Base-by-base conservation (phyloP, 2,888 invertebrate species). In the Drosophila fungiperda region DNA sequence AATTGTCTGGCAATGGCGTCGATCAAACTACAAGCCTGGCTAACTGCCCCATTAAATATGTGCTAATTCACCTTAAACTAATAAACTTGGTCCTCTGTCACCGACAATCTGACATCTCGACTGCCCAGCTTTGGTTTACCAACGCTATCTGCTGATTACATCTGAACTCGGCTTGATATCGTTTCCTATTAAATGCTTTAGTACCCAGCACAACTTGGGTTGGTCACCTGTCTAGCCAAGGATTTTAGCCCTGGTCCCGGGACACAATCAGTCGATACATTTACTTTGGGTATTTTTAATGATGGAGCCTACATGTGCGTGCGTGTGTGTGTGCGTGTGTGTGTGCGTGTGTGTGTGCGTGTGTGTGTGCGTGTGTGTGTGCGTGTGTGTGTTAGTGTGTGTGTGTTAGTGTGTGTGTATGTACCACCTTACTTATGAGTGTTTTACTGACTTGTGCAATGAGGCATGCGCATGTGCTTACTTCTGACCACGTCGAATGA, bases 371-470 rank as follows among this genome's bases (percentile, higher is more conserved):
- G 42, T 42, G 38, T 38, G 40, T n/a, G 42, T 1, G 23, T 23
- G n/a, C n/a, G 23, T 23, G 26, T 26, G 26, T 26, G 26, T 26
- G 26, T 26, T n/a, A n/a, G n/a, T n/a, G n/a, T n/a, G n/a, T n/a
- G n/a, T n/a, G n/a, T n/a, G n/a, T n/a, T n/a, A n/a, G n/a, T n/a
- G 2, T 2, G 26, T 26, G 26, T 42, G 38, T 40, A n/a, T 40
- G 20, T 45, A 20, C n/a, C 11, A 5, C n/a, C 49, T 65, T 32
- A 55, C 38, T 9, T 50, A 29, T 45, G 36, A 50, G 9, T 50
- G 26, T 69, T 87, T 87, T 89, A 85, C 87, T 89, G 83, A 85
- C 80, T 68, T 49, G 36, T 33, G 67, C 52, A 61, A 7, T 50
- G 62, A 52, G 68, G 53, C 76, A 71, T 73, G 84, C 82, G 84